Evolutionary conservation across 1,140 invertebrate species (phyloP).

Genomic region (Zaprionus davidi): DNA sequence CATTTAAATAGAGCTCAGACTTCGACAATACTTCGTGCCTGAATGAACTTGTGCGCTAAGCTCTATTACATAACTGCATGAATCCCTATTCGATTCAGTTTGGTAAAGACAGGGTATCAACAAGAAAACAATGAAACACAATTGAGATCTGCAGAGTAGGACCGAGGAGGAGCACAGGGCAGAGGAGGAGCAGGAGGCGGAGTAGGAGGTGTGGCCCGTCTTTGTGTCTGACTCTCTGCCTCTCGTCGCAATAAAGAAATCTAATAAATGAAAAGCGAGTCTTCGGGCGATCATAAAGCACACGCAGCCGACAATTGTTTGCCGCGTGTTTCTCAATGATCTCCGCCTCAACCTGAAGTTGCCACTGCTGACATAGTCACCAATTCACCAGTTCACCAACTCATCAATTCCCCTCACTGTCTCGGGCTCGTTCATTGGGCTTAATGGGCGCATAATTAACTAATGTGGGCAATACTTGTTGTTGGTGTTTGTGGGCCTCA

Average conservation of each 20-base stretch:
- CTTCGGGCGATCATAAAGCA: constrained; percentile 20
- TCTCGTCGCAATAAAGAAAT: constrained; percentile 49
- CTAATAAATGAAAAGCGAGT: constrained; percentile 52
- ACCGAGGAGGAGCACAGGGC: neutral
- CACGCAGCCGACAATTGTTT: constrained; percentile 35
- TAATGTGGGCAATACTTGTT: constrained; percentile 60
- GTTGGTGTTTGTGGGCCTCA: constrained; percentile 5
- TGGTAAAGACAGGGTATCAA: constrained; percentile 1
- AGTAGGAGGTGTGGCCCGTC: constrained; percentile 20
- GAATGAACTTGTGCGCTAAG: neutral
- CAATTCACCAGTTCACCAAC: constrained; percentile 34
- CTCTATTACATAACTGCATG: neutral
- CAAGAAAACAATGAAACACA: constrained; percentile 39
- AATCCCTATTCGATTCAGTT: neutral
- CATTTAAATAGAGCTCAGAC: neutral
- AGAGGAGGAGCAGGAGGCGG: neutral
- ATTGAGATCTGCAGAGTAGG: constrained; percentile 30
- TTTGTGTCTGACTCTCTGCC: constrained; percentile 6
- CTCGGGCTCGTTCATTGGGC: constrained; percentile 35
- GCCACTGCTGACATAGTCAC: constrained; percentile 44
- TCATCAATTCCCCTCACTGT: neutral
- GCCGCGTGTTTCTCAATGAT: constrained; percentile 49
- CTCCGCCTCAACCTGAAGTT: constrained; percentile 47
- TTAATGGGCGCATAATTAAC: constrained; percentile 74
- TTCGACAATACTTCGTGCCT: neutral